Evolutionary conservation across 2,113 vertebrate genomes (phyloP).

Genomic region (Stercorarius parasiticus): DNA sequence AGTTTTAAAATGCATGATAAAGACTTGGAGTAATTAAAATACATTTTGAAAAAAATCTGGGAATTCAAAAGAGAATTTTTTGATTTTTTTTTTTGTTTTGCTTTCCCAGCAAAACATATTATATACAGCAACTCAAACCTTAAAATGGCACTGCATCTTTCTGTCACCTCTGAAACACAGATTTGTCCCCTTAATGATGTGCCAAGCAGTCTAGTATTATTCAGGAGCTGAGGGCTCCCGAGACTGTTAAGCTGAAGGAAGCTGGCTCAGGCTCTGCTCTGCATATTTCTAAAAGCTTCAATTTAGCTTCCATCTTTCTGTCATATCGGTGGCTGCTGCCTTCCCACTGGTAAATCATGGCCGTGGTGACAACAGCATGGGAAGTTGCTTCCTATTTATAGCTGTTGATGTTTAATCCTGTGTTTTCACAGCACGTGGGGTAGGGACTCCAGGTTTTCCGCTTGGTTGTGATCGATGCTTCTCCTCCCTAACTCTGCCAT

Average conservation of each 20-base stretch:
- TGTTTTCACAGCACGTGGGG: background rate
- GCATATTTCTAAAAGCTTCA: background rate
- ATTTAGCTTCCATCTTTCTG: background rate
- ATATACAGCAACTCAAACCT: background rate
- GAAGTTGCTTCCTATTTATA: background rate
- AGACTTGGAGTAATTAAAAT: background rate
- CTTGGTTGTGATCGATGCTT: conserved; percentile 70
- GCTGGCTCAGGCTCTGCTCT: background rate
- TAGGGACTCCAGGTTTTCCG: conserved; percentile 20
- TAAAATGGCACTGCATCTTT: background rate
- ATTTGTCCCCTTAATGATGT: background rate
- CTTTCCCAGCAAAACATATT: background rate
- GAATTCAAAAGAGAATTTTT: background rate
- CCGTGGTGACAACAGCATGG: background rate
- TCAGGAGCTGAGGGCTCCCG: background rate
- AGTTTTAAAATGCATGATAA: background rate
- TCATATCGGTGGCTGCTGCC: background rate
- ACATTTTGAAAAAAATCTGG: background rate
- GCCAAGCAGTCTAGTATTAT: background rate
- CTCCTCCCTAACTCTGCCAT: conserved; percentile 70
- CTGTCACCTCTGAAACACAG: background rate
- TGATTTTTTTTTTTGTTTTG: background rate
- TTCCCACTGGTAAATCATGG: background rate
- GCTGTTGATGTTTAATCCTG: background rate
- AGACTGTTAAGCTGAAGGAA: background rate